Evolutionary conservation across 2,888 invertebrate species (phyloP), one percentile per base, ranked within the genome.

Genomic region (Phyllotreta cruciferae): DNA sequence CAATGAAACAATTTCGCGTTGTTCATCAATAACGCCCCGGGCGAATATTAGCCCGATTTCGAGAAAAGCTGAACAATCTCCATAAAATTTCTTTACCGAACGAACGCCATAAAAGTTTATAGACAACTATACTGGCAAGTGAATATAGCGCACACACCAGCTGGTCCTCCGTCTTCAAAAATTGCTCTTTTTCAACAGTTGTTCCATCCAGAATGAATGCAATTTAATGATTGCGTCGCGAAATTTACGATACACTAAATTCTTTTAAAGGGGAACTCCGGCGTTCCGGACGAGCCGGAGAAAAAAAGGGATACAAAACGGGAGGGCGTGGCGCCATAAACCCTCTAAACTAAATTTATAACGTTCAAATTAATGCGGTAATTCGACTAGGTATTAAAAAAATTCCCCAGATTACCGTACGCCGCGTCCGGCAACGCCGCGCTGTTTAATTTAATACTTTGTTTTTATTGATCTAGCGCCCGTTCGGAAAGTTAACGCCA

Each of bases 191-290:
- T 57, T 57, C 52, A 62, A 64, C 64, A 64, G 60, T 64, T 64
- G 57, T 57, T 64, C 39, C 54, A 36, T 57, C 53, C 41, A 60
- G 38, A 61, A 60, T 52, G 56, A 64, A 64, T 61, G 56, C 61
- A 57, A 56, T 64, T 64, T 61, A 61, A 64, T 64, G 64, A 64
- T 64, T 53, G 64, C 57, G 54, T 64, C 54, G 64, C 52, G 61
- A 64, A 64, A 64, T 64, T 64, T 64, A 64, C 57, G 47, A 54
- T 60, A 60, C 52, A 60, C 50, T 53, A 66, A 66, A 66, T 61
- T 66, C 55, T 41, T 60, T 42, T 56, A 54, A 60, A 60, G 35
- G 35, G 58, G 41, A 9, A 39, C 39, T 35, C 10, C 14, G 49
- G 10, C 10, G 14, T 47, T 13, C 49, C 35, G 4, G 11, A 49